Evolutionary conservation across 1,140 invertebrate species (phyloP).

Genomic region (Pseudoatta argentina): DNA sequence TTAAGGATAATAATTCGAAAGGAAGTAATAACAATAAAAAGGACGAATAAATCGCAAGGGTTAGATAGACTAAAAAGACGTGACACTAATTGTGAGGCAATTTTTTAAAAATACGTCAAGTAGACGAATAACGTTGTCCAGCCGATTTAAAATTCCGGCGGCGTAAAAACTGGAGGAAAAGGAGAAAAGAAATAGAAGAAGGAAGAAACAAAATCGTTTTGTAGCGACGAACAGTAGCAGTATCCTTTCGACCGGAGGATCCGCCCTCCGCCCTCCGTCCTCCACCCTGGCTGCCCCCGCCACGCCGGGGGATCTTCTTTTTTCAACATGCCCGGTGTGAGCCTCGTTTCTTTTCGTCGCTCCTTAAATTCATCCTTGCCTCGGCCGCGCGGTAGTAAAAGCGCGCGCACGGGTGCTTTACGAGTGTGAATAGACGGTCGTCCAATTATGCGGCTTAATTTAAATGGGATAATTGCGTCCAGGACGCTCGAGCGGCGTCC

Average conservation of each 20-base stretch:
- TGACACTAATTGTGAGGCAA: background rate
- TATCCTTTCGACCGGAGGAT: constrained; percentile 77
- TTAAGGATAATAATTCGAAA: constrained; percentile 6
- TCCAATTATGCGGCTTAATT: constrained; percentile 85
- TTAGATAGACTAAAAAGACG: background rate
- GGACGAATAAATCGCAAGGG: background rate
- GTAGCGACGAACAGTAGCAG: constrained; percentile 79
- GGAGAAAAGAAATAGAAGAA: constrained; percentile 5
- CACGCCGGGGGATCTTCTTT: constrained; percentile 47
- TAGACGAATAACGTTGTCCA: constrained; percentile 39
- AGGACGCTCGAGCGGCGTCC: constrained; percentile 59
- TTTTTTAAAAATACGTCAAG: constrained; percentile 35
- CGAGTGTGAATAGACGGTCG: constrained; percentile 84
- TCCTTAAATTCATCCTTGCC: constrained; percentile 66
- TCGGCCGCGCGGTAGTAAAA: constrained; percentile 77
- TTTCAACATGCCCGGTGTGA: constrained; percentile 40
- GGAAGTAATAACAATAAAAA: background rate
- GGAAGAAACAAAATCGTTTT: constrained; percentile 64
- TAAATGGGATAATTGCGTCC: constrained; percentile 85
- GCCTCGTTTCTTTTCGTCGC: constrained; percentile 60
- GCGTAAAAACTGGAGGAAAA: constrained; percentile 6
- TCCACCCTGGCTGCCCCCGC: constrained; percentile 29
- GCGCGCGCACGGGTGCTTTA: constrained; percentile 79
- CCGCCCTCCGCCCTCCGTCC: constrained; percentile 71
- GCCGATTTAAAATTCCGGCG: constrained; percentile 35